Conservation (phyloP, 2,888 invertebrate species). For the Limenitis camilla region DNA sequence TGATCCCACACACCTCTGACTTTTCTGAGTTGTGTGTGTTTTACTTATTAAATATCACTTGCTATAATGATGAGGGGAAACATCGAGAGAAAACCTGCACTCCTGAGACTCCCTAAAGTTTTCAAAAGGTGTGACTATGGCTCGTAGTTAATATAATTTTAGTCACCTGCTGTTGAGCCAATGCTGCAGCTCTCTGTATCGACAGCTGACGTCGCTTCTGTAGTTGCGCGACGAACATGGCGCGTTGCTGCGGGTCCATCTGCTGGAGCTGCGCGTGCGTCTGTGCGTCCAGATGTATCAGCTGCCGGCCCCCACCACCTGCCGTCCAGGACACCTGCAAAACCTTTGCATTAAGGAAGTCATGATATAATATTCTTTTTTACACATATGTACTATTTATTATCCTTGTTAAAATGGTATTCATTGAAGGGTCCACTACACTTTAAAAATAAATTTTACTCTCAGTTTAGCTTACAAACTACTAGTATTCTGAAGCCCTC, state of each 20-base stretch:
- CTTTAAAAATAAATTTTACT: no score
- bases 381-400: background rate
- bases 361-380: background rate
- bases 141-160: background rate
- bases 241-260: conserved; percentile 85
- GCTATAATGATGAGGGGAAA: no score
- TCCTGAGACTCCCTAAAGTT: no score
- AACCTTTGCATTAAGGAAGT: conserved; percentile 13
- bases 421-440: no score
- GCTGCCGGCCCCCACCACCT: conserved; percentile 74
- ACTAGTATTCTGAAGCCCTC: no score
- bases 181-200: conserved; percentile 66
- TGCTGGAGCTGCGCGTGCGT: conserved; percentile 89
- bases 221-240: conserved; percentile 85
- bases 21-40: no score
- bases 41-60: no score
- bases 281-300: conserved; percentile 87
- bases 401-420: no score
- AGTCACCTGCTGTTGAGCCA: conserved; percentile 62
- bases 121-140: no score
- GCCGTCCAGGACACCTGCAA: conserved; percentile 67
- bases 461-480: no score
- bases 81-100: no score
- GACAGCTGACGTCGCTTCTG: conserved; percentile 77
- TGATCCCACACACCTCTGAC: no score